phyloP scores from a whole-genome alignment of 2,888 invertebrate genomes.

The Drosophila flavopinicola region DNA sequence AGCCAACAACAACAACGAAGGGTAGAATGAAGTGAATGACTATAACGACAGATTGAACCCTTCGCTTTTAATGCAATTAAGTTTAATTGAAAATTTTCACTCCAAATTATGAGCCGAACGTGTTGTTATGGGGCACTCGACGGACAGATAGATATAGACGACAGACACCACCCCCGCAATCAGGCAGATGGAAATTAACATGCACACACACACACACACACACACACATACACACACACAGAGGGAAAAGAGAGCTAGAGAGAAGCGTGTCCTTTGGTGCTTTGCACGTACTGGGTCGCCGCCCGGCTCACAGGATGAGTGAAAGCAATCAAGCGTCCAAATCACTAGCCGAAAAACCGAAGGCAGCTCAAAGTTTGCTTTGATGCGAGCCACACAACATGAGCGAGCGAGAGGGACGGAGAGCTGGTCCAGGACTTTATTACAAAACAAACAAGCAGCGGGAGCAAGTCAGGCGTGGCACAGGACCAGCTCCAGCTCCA shows the following conservation, averaged over 20 bases:
- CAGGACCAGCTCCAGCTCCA: slow-evolving; percentile 17
- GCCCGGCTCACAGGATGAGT: slow-evolving; percentile 48
- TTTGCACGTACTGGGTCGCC: slow-evolving; percentile 62
- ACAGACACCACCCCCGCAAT: slow-evolving; percentile 65
- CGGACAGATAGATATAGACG: slow-evolving; percentile 11
- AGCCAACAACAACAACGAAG: slow-evolving; percentile 19
- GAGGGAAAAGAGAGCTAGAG: slow-evolving; percentile 4
- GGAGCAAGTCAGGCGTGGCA: slow-evolving; percentile 20
- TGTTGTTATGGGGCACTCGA: slow-evolving; percentile 58
- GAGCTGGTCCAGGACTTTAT: slow-evolving; percentile 65
- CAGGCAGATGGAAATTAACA: slow-evolving; percentile 78
- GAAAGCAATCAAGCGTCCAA: slow-evolving; percentile 79
- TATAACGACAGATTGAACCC: slow-evolving; percentile 79
- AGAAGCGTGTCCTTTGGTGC: slow-evolving; percentile 61
- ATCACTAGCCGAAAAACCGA: slow-evolving; percentile 72
- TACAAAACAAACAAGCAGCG: slow-evolving; percentile 74
- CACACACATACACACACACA: slow-evolving; percentile 26
- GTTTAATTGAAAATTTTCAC: slow-evolving; percentile 81
- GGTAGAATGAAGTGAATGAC: slow-evolving; percentile 23
- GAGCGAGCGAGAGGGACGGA: not conserved
- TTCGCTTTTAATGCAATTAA: slow-evolving; percentile 81
- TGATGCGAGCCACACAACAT: slow-evolving; percentile 58
- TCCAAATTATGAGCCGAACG: slow-evolving; percentile 80
- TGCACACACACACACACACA: slow-evolving; percentile 45
- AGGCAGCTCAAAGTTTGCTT: slow-evolving; percentile 69